Evolutionary conservation across 2,113 vertebrate genomes (phyloP), one percentile per base, ranked within the genome.

Genomic region (Lagopus leucura): DNA sequence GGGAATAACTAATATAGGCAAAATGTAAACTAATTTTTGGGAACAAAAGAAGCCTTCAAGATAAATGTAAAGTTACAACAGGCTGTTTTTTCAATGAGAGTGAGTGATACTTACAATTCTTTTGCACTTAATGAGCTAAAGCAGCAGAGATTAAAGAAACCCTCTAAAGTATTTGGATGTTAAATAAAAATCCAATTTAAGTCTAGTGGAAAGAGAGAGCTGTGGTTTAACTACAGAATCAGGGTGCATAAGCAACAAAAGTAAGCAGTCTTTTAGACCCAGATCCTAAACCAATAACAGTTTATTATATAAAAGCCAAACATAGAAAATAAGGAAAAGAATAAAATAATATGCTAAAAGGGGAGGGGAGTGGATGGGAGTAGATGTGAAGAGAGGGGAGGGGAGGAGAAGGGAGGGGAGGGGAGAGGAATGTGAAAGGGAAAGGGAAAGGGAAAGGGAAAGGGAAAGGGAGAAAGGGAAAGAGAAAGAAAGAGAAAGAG

Each of bases 161-260:
- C 13, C 13, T 92, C 88, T 91, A 90, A 92, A 95, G 88, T 96
- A 96, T 92, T 94, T 94, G 89, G 47, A 76, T 94, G 66, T 52
- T 91, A 90, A 94, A 96, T 94, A 95, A 96, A 95, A 96, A 95
- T 84, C 90, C 91, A 93, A 96, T 95, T 95, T 95, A 94, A 96
- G 74, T 84, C 79, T 81, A 50, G 70, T 81, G 70, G 73, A 94
- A 91, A 94, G 76, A 60, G 91, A 45, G 72, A 94, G 77, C 82
- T 91, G 89, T 92, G 57, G 42, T 95, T 92, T 81, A 76, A 60
- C 71, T 81, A 82, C 45, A 91, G 93, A 94, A 95, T 72, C 57
- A 88, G 76, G 60, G 48, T 69, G 57, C 43, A 69, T 20, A 91
- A 81, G 79, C 65, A 92, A 90, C 14, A 64, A 94, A 96, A 96